Evolutionary conservation across 2,797 vertebrate genomes (phyloP).

Genomic region (Gobio occitaniae): DNA sequence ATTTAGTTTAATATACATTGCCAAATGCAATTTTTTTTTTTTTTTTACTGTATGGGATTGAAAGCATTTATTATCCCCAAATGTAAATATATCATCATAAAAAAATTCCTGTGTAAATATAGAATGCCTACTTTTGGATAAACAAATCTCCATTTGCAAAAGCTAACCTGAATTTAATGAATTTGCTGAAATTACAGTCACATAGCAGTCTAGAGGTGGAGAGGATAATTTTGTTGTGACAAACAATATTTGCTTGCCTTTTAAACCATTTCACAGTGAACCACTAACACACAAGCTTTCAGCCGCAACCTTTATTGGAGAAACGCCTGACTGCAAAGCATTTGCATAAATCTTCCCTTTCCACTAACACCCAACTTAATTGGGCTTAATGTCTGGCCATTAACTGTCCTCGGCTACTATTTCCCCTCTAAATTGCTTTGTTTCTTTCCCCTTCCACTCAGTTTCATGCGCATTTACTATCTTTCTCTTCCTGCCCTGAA

Average conservation of each 20-base stretch:
- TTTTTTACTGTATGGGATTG: neutral
- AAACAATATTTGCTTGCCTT: slow-evolving; percentile 32
- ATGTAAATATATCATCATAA: neutral
- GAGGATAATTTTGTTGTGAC: slow-evolving; percentile 2
- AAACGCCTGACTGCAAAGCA: slow-evolving; percentile 54
- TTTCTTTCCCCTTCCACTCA: slow-evolving; percentile 60
- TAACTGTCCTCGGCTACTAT: slow-evolving; percentile 60
- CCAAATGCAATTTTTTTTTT: too few species aligned
- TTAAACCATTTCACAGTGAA: slow-evolving; percentile 3
- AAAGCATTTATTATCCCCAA: neutral
- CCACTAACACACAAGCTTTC: neutral
- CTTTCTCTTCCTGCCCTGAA: slow-evolving; percentile 61
- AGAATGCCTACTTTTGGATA: neutral
- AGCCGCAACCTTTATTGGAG: slow-evolving; percentile 54
- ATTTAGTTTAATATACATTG: too few species aligned
- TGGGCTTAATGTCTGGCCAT: slow-evolving; percentile 69
- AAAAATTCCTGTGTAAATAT: neutral
- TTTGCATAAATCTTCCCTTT: slow-evolving; percentile 67
- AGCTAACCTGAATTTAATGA: neutral
- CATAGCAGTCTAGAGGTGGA: neutral
- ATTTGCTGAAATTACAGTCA: neutral
- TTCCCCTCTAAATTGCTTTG: slow-evolving; percentile 60
- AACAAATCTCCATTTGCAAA: neutral
- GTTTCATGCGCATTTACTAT: slow-evolving; percentile 66
- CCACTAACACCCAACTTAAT: slow-evolving; percentile 61